Base-by-base conservation (phyloP, 2,888 invertebrate genomes). In the Drosophila monieri region DNA sequence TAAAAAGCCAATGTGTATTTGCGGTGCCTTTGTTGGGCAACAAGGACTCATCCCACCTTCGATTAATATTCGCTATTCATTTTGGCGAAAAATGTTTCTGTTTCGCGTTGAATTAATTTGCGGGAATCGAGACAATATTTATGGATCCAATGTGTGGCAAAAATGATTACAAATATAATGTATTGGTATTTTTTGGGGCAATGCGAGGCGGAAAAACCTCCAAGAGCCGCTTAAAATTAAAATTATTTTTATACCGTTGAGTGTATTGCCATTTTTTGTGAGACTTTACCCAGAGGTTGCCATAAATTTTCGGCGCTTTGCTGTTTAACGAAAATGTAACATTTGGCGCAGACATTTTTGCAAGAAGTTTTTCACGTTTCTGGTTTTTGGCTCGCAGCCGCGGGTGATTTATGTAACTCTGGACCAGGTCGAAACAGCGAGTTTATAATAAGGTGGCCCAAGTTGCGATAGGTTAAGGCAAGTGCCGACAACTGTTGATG, bases 1-100 rank as follows among this genome's bases (percentile, higher is more conserved):
- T 78, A 69, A 74, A 87, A 81, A 74, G 48, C 69, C 67, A 85
- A 76, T 73, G 54, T 54, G 71, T 67, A 73, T 76, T 72, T 81
- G 80, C 21, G 80, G 81, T 68, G 70, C 79, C 70, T 83, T 83
- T 81, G 88, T 85, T 65, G 41, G 14, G 18, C 23, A 18, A 21
- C 21, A 46, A 47, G 0, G 6, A 27, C 27, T 59, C 30, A 62
- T 59, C 61, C 64, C 30, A 10, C 39, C 39, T 18, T 41, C 8
- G 15, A 21, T 21, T 41, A 15, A 41, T 18, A 41, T 41, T 43
- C 43, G 10, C 18, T 21, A 43, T 43, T 43, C 43, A 43, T 43
- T 43, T 43, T 21, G 54, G 51, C 37, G 37, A 23, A 35, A 41
- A 46, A 41, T 67, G 30, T 39, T 49, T 49, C 30, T 41, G 53